Base-by-base conservation (phyloP, 2,888 invertebrate genomes). In the Zele albiditarsus region DNA sequence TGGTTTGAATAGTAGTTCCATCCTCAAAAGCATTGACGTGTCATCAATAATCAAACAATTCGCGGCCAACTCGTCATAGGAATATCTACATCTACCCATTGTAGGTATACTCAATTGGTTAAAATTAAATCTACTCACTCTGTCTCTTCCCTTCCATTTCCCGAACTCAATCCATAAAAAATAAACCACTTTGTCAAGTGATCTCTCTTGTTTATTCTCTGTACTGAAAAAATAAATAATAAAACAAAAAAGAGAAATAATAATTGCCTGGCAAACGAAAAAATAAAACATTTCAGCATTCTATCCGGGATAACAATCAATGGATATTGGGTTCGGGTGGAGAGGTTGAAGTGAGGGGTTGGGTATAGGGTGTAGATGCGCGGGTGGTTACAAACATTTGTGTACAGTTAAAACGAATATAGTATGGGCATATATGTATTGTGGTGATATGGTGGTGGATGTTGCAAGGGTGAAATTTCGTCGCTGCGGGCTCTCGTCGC, bases 401-500 rank as follows among this genome's bases (percentile, higher is more conserved):
- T 60, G 28, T 60, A 28, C 25, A 16, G 60, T 60, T 60, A 14
- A 28, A 60, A 60, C n/a, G 60, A 60, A 60, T 25, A 27, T 60
- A 60, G 16, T 16, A 0, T 27, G 12, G 57, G 20, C n/a, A n/a
- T 46, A 60, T 27, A 60, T 25, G 58, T 23, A 5, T 27, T 28
- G 27, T 62, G 28, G 31, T 27, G 62, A 27, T 62, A 62, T 28
- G 62, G 16, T 27, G 25, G 62, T 62, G 28, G 28, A 33, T 33
- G 33, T 28, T 20, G 20, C 33, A 20, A 31, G 60, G 62, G 42
- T 46, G 38, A 25, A 38, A 38, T 62, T 33, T 25, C 58, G 58
- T 33, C 69, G 58, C 69, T 38, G 69, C 49, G 73, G 57, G 53
- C 74, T 49, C 62, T 74, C 65, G 66, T 75, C 57, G 75, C 46